Evolutionary conservation across 1,140 invertebrate species (phyloP).

Genomic region (Drosophila kohkoa): DNA sequence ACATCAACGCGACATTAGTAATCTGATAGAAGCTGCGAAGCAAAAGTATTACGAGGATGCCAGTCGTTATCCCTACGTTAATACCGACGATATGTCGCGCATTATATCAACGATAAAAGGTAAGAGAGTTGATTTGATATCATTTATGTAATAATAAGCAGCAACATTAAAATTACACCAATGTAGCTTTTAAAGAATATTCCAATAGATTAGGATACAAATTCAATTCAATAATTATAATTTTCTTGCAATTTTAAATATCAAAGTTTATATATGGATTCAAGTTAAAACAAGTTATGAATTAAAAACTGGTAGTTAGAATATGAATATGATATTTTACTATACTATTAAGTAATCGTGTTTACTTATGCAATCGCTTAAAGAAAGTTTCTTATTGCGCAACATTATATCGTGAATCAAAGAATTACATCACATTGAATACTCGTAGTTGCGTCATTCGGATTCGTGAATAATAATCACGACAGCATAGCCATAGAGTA

Average conservation of each 20-base stretch:
- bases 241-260: no score
- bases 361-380: background rate
- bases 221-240: no score
- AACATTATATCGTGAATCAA: background rate
- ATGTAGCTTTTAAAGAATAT: background rate
- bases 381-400: slow-evolving; percentile 1
- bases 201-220: no score
- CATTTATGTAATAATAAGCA: background rate
- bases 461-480: background rate
- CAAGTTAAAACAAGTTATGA: background rate
- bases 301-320: background rate
- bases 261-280: no score
- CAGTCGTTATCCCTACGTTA: slow-evolving; percentile 65
- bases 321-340: no score
- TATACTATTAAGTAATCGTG: no score
- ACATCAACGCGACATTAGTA: slow-evolving; percentile 87
- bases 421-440: slow-evolving; percentile 1
- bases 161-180: background rate
- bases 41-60: slow-evolving; percentile 86
- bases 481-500: background rate
- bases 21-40: slow-evolving; percentile 86
- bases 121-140: slow-evolving; percentile 48
- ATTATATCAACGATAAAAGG: slow-evolving; percentile 77
- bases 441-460: background rate
- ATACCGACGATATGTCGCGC: slow-evolving; percentile 48